Base-by-base conservation (phyloP, 2,797 vertebrate genomes). In the Bradypodion pumilum region DNA sequence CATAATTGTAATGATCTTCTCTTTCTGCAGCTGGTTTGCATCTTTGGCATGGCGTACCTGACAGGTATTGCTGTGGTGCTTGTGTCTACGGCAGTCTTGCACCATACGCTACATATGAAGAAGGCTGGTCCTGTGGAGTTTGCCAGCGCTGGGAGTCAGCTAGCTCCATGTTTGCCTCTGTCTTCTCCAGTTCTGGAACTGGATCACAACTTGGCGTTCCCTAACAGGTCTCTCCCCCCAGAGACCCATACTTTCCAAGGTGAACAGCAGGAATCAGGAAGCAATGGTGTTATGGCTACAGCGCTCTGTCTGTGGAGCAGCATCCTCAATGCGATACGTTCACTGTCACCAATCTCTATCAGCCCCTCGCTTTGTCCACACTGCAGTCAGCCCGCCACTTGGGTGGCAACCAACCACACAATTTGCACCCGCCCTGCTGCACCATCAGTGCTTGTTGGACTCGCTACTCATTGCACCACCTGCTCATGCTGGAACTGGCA, bases 31-130 rank as follows among this genome's bases (percentile, higher is more conserved):
- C 52, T 85, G 74, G 74, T 84, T 19, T 85, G 98, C 87, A 95
- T 99, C 92, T 94, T 99, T 74, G 96, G 98, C 0, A 92, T 99
- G 86, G 94, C 99, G 37, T 99, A 99, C 82, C 95, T 99, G 88
- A 98, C 98, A 0, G 96, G 98, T 7, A 96, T 99, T 1, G 97
- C 98, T 0, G 94, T 97, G 9, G 92, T 98, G 21, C 97, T 99
- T 2, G 95, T 97, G 52, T 96, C 97, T 0, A 94, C 97, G 3
- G 91, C 97, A 0, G 91, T 97, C 42, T 88, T 98, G 68, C 97
- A 98, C 80, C 97, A 97, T 84, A 97, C 97, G 1, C 74, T 94
- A 74, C 95, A 96, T 62, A 59, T 92, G 85, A 96, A 94, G 78
- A 94, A 90, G 0, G 0, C 72, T 35, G 65, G 78, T 88, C 73